A percentile compares a stretch with the other conserved stretches of the same genome.
Evolutionary conservation across 2,888 invertebrate species (phyloP).

Genomic region (Ashinkailepas kermadecensis): DNA sequence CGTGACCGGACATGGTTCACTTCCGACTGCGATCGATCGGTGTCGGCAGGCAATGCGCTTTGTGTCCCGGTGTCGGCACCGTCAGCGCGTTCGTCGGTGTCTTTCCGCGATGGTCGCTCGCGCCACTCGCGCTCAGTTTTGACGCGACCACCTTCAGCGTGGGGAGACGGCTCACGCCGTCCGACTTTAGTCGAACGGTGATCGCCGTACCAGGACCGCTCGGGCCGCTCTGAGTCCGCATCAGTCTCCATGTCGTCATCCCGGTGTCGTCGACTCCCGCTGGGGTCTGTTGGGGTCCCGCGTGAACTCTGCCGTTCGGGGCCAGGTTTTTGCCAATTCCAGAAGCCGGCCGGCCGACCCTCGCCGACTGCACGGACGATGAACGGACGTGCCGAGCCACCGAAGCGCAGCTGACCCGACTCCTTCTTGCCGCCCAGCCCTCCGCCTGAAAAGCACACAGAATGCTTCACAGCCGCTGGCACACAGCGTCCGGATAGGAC

Average conservation of each 20-base stretch:
- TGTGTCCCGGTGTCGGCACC: too few species aligned
- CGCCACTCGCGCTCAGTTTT: too few species aligned
- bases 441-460: conserved; percentile 51
- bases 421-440: conserved; percentile 79
- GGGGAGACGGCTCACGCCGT: too few species aligned
- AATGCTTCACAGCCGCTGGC: background rate
- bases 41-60: too few species aligned
- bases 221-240: background rate
- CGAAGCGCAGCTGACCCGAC: conserved; percentile 79
- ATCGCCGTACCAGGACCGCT: background rate
- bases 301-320: background rate
- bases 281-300: background rate
- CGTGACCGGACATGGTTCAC: too few species aligned
- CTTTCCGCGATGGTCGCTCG: too few species aligned
- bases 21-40: too few species aligned
- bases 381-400: conserved; percentile 69
- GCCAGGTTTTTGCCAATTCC: background rate
- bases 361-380: conserved; percentile 35
- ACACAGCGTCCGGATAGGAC: too few species aligned
- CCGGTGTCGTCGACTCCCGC: background rate
- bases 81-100: too few species aligned
- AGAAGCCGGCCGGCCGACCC: background rate
- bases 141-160: too few species aligned
- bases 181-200: background rate
- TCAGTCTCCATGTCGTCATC: background rate